Conservation (phyloP, 2,113 vertebrate species). For the Bothrops jararaca region DNA sequence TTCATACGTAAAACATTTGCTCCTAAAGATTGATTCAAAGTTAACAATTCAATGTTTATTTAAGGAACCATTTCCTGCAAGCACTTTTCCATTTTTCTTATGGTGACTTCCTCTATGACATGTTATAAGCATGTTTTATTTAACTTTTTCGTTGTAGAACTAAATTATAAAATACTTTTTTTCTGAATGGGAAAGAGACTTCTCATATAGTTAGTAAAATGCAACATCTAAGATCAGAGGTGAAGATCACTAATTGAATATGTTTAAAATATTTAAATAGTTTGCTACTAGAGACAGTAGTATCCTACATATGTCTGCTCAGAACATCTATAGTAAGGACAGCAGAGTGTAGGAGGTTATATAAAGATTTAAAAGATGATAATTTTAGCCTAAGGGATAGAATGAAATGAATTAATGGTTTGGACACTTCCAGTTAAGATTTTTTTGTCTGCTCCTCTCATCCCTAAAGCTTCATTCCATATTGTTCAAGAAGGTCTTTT, state of each 20-base stretch:
- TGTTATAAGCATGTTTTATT: not conserved
- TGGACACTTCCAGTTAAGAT: not conserved
- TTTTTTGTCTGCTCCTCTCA: not conserved
- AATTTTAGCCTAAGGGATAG: not conserved
- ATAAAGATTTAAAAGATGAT: not conserved
- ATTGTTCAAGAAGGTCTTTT: not conserved
- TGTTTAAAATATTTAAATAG: not conserved
- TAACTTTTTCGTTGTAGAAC: not conserved
- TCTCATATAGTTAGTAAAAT: not conserved
- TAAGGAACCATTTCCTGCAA: not conserved
- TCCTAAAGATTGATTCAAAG: not conserved
- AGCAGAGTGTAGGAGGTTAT: not conserved
- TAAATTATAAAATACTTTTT: not conserved
- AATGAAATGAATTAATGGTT: not conserved
- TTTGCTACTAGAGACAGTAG: not conserved
- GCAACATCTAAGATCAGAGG: not conserved
- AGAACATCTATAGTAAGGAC: not conserved
- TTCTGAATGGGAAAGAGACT: not conserved
- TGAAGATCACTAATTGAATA: not conserved
- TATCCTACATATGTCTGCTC: not conserved
- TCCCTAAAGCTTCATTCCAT: not conserved
- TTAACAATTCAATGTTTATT: not conserved
- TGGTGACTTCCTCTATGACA: not conserved
- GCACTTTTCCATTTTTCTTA: not conserved
- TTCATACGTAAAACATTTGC: not conserved